These are phyloP conservation scores for Cantharis lateralis DNA, from an alignment of 2,888 invertebrate genomes.

Conservation along the genomic window DNA sequence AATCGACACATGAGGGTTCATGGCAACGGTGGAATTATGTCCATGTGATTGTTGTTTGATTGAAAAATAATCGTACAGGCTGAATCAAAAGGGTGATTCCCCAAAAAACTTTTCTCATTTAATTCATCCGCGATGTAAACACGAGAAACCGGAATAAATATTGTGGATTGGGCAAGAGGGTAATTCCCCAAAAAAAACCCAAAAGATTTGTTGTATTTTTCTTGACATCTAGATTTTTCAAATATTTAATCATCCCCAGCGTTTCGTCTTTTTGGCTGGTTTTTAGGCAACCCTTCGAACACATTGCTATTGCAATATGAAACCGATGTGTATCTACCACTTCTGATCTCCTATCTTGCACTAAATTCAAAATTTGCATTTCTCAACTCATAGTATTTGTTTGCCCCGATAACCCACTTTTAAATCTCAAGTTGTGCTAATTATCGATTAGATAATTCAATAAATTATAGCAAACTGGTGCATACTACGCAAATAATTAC, in stretches of 20 bases:
- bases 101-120: not conserved
- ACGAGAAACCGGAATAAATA: too few species aligned
- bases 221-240: too few species aligned
- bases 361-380: not conserved
- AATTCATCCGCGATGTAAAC: not conserved
- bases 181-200: too few species aligned
- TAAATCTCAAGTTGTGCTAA: not conserved
- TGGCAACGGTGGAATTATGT: conserved; percentile 59
- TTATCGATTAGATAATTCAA: not conserved
- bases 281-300: not conserved
- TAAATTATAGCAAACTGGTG: not conserved
- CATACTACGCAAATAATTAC: not conserved
- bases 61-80: not conserved
- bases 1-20: conserved; percentile 99
- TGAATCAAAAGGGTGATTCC: not conserved
- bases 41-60: conserved; percentile 33
- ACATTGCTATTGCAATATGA: not conserved
- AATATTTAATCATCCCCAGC: too few species aligned
- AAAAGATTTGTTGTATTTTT: too few species aligned
- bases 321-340: not conserved
- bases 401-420: not conserved
- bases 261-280: too few species aligned
- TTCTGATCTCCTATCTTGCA: not conserved
- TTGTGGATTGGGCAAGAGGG: too few species aligned
- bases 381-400: not conserved